phyloP scores from a whole-genome alignment of 2,888 invertebrate genomes.

The Ophioninae sp. region DNA sequence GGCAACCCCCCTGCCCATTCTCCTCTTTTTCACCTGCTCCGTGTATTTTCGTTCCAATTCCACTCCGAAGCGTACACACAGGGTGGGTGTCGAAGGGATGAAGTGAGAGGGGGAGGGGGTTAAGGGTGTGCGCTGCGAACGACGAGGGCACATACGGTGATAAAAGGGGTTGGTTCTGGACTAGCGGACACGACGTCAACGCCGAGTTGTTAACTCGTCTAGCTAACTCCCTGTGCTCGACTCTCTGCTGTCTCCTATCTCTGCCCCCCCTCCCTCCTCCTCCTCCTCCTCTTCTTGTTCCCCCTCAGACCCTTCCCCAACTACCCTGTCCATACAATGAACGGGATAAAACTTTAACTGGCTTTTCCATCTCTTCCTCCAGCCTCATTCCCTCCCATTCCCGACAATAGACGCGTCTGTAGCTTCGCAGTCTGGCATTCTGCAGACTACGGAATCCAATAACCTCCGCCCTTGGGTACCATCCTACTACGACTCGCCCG shows the following conservation, averaged over 20 bases:
- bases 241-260: background rate
- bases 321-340: constrained; percentile 17
- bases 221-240: constrained; percentile 28
- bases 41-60: background rate
- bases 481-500: constrained; percentile 1
- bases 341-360: constrained; percentile 65
- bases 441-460: constrained; percentile 66
- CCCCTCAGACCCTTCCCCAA: constrained; percentile 1
- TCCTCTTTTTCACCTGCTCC: constrained; percentile 2
- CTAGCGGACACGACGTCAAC: constrained; percentile 34
- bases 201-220: constrained; percentile 22
- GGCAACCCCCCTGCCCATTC: constrained; percentile 1
- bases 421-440: constrained; percentile 59
- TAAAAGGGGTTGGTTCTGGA: constrained; percentile 23
- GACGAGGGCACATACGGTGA: constrained; percentile 1
- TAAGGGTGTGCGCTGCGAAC: background rate
- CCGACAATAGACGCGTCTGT: constrained; percentile 65
- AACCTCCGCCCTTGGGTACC: constrained; percentile 48
- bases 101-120: constrained; percentile 1
- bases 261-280: background rate
- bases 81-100: background rate
- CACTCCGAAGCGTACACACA: background rate
- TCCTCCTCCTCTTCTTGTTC: constrained; percentile 1
- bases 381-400: background rate
- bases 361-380: constrained; percentile 56